Conservation (phyloP, 2,113 vertebrate species). For the Climacteris rufus region DNA sequence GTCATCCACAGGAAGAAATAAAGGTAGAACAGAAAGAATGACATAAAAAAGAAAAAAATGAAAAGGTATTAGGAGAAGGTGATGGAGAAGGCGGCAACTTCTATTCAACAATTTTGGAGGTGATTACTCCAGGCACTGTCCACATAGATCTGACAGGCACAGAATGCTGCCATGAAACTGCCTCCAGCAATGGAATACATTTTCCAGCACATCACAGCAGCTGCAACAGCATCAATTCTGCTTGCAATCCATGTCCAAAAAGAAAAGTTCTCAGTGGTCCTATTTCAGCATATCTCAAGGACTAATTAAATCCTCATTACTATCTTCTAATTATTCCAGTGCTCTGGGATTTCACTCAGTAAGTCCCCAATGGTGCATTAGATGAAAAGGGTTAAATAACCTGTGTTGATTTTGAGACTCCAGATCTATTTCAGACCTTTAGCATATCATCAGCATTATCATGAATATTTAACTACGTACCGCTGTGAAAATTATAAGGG, state of each 20-base stretch:
- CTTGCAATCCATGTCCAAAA: conserved; percentile 56
- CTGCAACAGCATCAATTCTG: conserved; percentile 25
- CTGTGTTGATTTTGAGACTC: conserved; percentile 71
- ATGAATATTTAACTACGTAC: conserved; percentile 79
- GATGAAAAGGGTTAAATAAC: conserved; percentile 79
- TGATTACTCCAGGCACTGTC: conserved; percentile 30
- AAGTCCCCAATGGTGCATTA: conserved; percentile 67
- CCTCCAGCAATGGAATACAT: conserved; percentile 67
- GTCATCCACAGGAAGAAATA: not conserved
- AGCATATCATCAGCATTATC: conserved; percentile 72
- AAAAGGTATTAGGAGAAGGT: not conserved
- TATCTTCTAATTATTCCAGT: conserved; percentile 76
- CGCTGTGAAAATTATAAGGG: conserved; percentile 77
- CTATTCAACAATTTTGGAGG: conserved; percentile 24
- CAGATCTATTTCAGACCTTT: conserved; percentile 69
- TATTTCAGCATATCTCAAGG: conserved; percentile 73
- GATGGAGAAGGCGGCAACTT: not conserved
- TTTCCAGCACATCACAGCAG: conserved; percentile 61
- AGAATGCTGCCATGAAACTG: conserved; percentile 56
- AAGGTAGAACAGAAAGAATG: not conserved
- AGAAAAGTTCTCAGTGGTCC: conserved; percentile 68
- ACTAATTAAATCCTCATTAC: conserved; percentile 82
- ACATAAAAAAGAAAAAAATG: not conserved
- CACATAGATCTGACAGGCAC: conserved; percentile 40
- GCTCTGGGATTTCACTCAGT: conserved; percentile 64